A percentile compares a stretch with the other conserved stretches of the same genome.
Conservation (phyloP, 2,888 invertebrate genomes). For the Eustalomyia histrio region DNA sequence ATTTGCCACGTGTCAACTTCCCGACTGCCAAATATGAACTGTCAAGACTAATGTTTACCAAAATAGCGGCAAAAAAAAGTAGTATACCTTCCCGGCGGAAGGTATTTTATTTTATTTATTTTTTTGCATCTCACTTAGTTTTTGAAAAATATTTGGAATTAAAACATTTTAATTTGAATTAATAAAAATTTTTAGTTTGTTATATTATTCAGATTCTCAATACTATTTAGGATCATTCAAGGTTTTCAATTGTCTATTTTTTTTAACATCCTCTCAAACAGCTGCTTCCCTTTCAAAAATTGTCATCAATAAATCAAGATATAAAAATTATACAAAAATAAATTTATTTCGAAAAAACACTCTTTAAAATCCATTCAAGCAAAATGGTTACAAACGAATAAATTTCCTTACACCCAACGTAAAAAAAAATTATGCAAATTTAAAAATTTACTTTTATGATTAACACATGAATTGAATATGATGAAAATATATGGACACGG, state of each 20-base stretch:
- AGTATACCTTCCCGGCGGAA: no score
- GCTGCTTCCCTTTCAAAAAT: constrained; percentile 56
- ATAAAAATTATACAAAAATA: constrained; percentile 33
- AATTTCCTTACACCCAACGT: constrained; percentile 27
- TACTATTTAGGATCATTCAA: not conserved
- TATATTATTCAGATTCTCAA: not conserved
- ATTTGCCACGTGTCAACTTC: no score
- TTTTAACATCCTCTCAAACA: constrained; percentile 21
- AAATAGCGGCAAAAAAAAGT: no score
- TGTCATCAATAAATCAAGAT: constrained; percentile 67
- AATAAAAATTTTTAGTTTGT: not conserved
- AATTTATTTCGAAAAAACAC: constrained; percentile 43
- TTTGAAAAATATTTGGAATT: not conserved
- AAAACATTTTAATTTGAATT: not conserved
- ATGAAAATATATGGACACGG: constrained; percentile 62
- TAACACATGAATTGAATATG: constrained; percentile 58
- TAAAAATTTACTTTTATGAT: constrained; percentile 40
- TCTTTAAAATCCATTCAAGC: constrained; percentile 58
- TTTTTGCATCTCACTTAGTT: no score
- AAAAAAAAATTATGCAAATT: constrained; percentile 59
- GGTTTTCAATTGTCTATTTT: not conserved
- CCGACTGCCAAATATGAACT: no score
- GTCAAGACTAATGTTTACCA: no score
- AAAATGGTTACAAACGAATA: constrained; percentile 51
- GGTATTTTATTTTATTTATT: no score